Conservation (phyloP, 1,140 invertebrate species). For the Zaprionus ghesquierei region DNA sequence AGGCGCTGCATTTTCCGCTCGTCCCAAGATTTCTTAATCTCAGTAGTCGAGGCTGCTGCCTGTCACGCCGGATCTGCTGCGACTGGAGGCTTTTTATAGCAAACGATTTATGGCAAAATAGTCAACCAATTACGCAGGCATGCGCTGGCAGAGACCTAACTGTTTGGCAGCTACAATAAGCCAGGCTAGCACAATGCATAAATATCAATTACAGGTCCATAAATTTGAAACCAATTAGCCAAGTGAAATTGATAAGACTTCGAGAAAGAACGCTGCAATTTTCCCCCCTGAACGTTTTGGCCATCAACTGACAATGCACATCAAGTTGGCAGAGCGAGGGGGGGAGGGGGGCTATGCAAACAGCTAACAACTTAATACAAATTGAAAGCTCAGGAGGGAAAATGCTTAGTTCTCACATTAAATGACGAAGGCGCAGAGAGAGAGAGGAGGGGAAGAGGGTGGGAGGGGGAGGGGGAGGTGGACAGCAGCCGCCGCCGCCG, state of each 20-base stretch:
- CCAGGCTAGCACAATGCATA: conserved; percentile 50
- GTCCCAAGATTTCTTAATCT: not conserved
- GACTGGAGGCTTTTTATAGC: not conserved
- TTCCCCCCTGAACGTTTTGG: conserved; percentile 56
- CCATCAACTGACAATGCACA: conserved; percentile 58
- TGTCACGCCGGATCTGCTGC: not conserved
- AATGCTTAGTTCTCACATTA: conserved; percentile 79
- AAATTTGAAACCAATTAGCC: conserved; percentile 82
- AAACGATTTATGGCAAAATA: conserved; percentile 73
- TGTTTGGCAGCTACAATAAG: conserved; percentile 58
- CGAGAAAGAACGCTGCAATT: conserved; percentile 54
- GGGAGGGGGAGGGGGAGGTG: not conserved
- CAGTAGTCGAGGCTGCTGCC: not conserved
- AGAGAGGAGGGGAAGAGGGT: not conserved
- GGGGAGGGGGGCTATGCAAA: not conserved
- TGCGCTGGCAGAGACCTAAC: conserved; percentile 35
- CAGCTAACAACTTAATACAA: conserved; percentile 80
- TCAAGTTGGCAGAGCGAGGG: conserved; percentile 11
- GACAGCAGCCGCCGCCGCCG: conserved; percentile 44
- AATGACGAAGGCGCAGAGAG: conserved; percentile 58
- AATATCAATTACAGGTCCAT: conserved; percentile 82
- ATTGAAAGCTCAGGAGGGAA: conserved; percentile 78
- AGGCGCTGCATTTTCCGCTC: not conserved
- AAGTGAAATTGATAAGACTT: conserved; percentile 79
- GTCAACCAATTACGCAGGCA: conserved; percentile 74